Conservation (phyloP, 1,140 invertebrate genomes). For the Ctenoplectra terminalis region DNA sequence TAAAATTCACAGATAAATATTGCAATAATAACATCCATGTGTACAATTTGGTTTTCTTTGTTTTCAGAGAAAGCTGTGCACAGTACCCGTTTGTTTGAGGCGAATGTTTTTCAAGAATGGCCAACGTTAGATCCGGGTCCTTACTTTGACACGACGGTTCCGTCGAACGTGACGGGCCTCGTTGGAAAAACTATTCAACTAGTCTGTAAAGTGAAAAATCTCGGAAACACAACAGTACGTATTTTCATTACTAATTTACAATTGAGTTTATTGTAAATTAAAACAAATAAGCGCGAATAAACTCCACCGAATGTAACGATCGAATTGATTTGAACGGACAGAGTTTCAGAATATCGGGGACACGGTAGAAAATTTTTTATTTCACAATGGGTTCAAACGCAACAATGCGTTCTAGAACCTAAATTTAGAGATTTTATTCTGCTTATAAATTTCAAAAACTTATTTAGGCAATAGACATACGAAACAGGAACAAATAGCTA, state of each 20-base stretch:
- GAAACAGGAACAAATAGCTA: no score
- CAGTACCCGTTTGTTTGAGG: slow-evolving; percentile 11
- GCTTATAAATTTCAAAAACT: no score
- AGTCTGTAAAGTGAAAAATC: slow-evolving; percentile 85
- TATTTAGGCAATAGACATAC: no score
- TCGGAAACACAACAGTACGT: slow-evolving; percentile 86
- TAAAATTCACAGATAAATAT: not conserved
- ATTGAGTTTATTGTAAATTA: not conserved
- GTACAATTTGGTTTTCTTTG: not conserved
- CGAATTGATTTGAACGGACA: no score
- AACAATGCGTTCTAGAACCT: no score
- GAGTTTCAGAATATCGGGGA: no score
- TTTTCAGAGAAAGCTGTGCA: slow-evolving; percentile 54
- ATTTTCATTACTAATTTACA: no score
- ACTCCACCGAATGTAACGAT: no score
- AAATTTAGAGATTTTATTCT: no score
- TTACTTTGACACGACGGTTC: slow-evolving; percentile 83
- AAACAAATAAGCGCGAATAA: no score
- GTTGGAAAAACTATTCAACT: slow-evolving; percentile 85
- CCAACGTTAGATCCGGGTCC: slow-evolving; percentile 86
- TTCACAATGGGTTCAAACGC: no score
- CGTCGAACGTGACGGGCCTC: slow-evolving; percentile 85
- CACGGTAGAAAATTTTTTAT: no score
- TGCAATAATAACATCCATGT: not conserved
- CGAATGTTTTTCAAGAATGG: slow-evolving; percentile 81